A percentile compares a stretch with the other conserved stretches of the same genome.
Evolutionary conservation across 1,140 invertebrate species (phyloP).

Genomic region (Thaumetopoea pityocampa): DNA sequence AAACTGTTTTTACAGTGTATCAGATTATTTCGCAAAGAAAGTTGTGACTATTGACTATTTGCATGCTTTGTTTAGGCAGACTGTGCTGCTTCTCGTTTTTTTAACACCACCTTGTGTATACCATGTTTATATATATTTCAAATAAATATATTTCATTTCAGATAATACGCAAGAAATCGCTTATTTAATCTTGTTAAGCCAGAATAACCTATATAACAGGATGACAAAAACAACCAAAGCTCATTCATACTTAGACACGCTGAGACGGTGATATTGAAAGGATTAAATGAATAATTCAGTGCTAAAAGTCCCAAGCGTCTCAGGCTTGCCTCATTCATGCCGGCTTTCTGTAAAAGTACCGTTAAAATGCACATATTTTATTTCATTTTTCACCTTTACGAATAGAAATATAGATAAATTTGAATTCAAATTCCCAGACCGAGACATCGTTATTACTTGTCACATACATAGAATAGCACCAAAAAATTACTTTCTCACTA

Average conservation of each 20-base stretch:
- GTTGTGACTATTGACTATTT: too few species aligned
- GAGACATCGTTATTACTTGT: too few species aligned
- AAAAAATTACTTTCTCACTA: too few species aligned
- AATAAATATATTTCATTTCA: neutral
- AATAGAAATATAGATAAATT: slow-evolving; percentile 12
- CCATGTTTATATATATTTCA: neutral
- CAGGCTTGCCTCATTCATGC: slow-evolving; percentile 25
- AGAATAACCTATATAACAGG: slow-evolving; percentile 21
- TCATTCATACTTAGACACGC: slow-evolving; percentile 25
- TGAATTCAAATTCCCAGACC: too few species aligned
- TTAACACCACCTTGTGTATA: too few species aligned
- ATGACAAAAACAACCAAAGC: slow-evolving; percentile 28
- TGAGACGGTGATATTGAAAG: slow-evolving; percentile 39
- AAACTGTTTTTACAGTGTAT: too few species aligned
- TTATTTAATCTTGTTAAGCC: slow-evolving; percentile 4
- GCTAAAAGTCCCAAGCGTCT: slow-evolving; percentile 33
- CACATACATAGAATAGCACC: too few species aligned
- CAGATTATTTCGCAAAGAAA: too few species aligned
- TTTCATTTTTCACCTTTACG: slow-evolving; percentile 25
- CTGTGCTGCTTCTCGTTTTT: too few species aligned
- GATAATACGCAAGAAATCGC: neutral
- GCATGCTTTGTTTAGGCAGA: too few species aligned
- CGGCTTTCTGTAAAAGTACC: slow-evolving; percentile 34
- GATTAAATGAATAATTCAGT: slow-evolving; percentile 49
- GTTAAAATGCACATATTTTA: slow-evolving; percentile 42